Evolutionary conservation across 2,113 vertebrate genomes (phyloP).

Genomic region (Notarius quadriscutis): DNA sequence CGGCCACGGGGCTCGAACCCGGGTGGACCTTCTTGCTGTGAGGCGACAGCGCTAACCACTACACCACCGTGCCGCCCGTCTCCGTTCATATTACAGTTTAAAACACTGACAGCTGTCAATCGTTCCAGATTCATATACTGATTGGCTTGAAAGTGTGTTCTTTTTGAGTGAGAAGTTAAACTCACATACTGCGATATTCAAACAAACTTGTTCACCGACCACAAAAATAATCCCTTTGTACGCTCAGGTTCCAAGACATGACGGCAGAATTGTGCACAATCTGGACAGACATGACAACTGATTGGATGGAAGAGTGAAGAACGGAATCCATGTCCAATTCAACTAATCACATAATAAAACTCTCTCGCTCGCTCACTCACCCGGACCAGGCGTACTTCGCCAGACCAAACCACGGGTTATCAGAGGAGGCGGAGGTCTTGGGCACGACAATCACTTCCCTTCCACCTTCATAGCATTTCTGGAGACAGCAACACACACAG

Average conservation of each 20-base stretch:
- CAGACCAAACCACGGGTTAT: conserved; percentile 78
- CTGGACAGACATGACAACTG: no score
- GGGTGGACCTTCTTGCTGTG: no score
- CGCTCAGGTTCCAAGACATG: no score
- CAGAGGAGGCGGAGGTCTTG: conserved; percentile 76
- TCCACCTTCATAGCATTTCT: conserved; percentile 80
- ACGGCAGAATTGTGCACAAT: no score
- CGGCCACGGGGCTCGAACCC: no score
- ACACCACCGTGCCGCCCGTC: no score
- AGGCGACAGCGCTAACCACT: no score
- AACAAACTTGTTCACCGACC: neutral
- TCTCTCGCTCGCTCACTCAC: conserved; percentile 57
- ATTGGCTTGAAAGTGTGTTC: neutral
- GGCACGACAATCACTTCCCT: conserved; percentile 77
- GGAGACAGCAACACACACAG: neutral
- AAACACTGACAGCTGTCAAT: neutral
- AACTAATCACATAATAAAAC: neutral
- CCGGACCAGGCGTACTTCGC: conserved; percentile 83
- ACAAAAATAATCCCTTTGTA: neutral
- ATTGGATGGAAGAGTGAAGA: neutral
- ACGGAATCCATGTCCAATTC: neutral
- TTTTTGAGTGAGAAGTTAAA: neutral
- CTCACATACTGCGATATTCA: neutral
- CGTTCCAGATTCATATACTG: neutral
- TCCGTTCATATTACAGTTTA: neutral